Evolutionary conservation across 2,888 invertebrate species (phyloP), one percentile per base, ranked within the genome.

Genomic region (Drosophila greeni): DNA sequence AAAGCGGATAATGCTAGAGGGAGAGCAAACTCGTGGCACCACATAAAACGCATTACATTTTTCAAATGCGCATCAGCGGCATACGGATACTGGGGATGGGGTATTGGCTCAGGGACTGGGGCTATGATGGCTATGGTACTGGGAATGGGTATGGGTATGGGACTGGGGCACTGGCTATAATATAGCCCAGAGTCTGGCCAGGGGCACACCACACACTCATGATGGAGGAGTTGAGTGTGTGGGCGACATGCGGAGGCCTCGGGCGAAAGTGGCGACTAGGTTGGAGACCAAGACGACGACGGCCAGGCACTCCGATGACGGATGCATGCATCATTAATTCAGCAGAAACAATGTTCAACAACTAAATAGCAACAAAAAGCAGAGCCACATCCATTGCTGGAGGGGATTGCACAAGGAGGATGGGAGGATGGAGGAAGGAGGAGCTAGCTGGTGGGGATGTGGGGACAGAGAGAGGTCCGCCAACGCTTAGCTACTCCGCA

Each of bases 301-400:
- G 52, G 68, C 54, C 73, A 18, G 75, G 76, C 75, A 73, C 59
- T 74, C 71, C 70, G 85, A 80, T 83, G 85, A 83, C 83, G 83
- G 83, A 83, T 83, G 84, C 78, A 78, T 75, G 85, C 84, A 82
- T 84, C 84, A 83, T 83, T 83, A 83, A 85, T 83, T 81, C 74
- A 81, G 67, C 73, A 66, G 58, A 65, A 68, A 59, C 69, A 74
- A 48, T 62, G 48, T 59, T 56, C 55, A 62, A 45, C 57, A 70
- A 34, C 48, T 45, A 60, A 77, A 47, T 47, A 61, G 42, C 48
- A 59, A 45, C 45, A 52, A 43, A 51, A 66, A 49, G 48, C 49
- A 56, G 47, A 56, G 47, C 54, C 55, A 26, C 45, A 54, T 52
- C 37, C 55, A 45, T 53, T 33, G 48, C 48, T 33, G 11, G 7